Conservation (phyloP, 2,113 vertebrate species). For the Agapornis roseicollis region DNA sequence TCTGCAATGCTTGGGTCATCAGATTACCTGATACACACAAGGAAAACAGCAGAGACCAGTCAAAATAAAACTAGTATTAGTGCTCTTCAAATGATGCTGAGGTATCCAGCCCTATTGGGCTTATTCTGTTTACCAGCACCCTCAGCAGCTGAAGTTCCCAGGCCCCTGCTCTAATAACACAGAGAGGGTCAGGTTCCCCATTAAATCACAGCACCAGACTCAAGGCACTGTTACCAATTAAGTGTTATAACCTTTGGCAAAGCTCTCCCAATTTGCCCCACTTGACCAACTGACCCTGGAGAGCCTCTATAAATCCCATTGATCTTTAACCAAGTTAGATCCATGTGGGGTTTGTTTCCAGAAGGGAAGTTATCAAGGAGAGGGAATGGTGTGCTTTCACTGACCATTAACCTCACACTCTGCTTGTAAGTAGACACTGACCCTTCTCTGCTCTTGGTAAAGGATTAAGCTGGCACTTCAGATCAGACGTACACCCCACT, state of each 20-base stretch:
- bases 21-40: no score
- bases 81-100: neutral
- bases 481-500: rapidly evolving
- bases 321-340: neutral
- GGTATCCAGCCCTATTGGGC: neutral
- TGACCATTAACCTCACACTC: neutral
- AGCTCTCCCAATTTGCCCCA: conserved; percentile 17
- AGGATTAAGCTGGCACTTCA: neutral
- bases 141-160: neutral
- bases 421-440: neutral
- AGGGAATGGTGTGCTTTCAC: neutral
- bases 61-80: neutral
- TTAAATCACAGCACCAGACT: neutral
- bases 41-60: neutral
- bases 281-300: conserved; percentile 44
- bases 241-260: neutral
- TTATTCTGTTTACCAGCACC: neutral
- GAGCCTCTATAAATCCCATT: neutral
- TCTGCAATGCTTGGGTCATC: neutral
- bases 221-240: neutral
- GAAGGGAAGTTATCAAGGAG: neutral
- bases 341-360: neutral
- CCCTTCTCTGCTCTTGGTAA: neutral
- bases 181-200: neutral
- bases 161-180: neutral